A percentile compares a stretch with the other conserved stretches of the same genome.
These are phyloP conservation scores for Nesoenas mayeri DNA, from an alignment of 2,113 vertebrate genomes.

Conservation along the genomic window DNA sequence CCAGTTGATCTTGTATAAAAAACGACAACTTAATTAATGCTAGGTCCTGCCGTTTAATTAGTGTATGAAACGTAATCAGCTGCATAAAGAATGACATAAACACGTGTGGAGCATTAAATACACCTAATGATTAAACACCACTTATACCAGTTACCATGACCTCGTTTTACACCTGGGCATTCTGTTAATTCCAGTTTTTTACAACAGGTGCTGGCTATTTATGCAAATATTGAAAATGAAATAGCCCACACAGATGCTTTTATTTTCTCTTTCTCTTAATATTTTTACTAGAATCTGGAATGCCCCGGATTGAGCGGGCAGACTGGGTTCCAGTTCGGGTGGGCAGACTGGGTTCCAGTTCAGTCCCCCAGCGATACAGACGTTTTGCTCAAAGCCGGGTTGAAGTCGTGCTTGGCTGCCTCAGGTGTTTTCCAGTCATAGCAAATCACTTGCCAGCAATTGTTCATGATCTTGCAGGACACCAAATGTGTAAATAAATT, in stretches of 20 bases:
- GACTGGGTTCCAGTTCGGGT: not conserved
- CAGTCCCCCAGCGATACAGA: not conserved
- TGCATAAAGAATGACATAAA: not conserved
- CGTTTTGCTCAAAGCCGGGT: not conserved
- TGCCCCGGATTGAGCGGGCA: not conserved
- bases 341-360: not conserved
- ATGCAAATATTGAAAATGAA: not conserved
- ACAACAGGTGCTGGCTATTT: not conserved
- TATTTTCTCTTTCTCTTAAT: not conserved
- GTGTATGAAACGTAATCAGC: not conserved
- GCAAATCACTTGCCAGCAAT: not conserved
- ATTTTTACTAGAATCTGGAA: not conserved
- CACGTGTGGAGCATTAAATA: not conserved
- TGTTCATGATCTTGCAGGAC: conserved; percentile 5
- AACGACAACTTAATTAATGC: not conserved
- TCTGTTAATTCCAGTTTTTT: not conserved
- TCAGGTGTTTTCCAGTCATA: not conserved
- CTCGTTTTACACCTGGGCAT: not conserved
- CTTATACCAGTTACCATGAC: not conserved
- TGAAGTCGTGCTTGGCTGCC: not conserved
- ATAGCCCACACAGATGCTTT: not conserved
- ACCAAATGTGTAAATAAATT: conserved; percentile 22
- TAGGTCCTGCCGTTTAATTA: not conserved
- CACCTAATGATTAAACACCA: not conserved
- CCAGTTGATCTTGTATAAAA: not conserved